Conservation (phyloP, 2,888 invertebrate species). For the Leucophenga montana region DNA sequence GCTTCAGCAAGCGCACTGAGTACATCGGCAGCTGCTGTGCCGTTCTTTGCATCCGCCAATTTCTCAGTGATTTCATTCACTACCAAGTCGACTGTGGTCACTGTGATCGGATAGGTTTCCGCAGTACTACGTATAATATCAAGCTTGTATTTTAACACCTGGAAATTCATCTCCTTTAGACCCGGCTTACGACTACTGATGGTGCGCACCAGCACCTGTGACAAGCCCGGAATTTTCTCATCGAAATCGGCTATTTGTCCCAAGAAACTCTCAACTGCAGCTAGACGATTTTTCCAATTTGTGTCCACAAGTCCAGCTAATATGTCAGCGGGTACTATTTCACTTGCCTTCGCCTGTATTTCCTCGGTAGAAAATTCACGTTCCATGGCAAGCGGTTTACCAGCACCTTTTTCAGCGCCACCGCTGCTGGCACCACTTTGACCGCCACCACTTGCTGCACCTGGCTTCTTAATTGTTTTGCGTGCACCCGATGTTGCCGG, state of each 20-base stretch:
- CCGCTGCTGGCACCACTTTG: neutral
- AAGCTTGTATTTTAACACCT: conserved; percentile 87
- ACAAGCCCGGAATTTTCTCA: conserved; percentile 77
- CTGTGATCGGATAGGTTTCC: conserved; percentile 82
- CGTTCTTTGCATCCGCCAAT: conserved; percentile 88
- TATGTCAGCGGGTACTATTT: conserved; percentile 79
- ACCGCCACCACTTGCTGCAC: conserved; percentile 35
- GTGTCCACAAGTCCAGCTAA: conserved; percentile 80
- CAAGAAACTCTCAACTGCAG: conserved; percentile 82
- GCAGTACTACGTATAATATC: conserved; percentile 86
- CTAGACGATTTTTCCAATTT: conserved; percentile 90
- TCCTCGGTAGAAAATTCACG: conserved; percentile 84
- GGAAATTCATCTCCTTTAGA: conserved; percentile 89
- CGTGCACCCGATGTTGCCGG: conserved; percentile 63
- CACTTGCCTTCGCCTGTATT: conserved; percentile 82
- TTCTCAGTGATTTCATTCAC: conserved; percentile 88
- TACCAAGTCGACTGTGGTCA: conserved; percentile 83
- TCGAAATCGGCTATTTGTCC: conserved; percentile 78
- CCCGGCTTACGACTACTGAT: conserved; percentile 89
- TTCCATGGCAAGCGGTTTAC: conserved; percentile 74
- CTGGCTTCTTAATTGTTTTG: conserved; percentile 53
- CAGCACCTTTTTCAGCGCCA: conserved; percentile 54
- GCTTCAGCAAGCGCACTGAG: conserved; percentile 85
- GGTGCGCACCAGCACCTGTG: conserved; percentile 84
- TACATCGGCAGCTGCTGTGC: conserved; percentile 77